Percentiles rank a stretch among this genome's conserved stretches.
Conservation (phyloP, 2,888 invertebrate genomes). For the Ganaspis brasiliensis region DNA sequence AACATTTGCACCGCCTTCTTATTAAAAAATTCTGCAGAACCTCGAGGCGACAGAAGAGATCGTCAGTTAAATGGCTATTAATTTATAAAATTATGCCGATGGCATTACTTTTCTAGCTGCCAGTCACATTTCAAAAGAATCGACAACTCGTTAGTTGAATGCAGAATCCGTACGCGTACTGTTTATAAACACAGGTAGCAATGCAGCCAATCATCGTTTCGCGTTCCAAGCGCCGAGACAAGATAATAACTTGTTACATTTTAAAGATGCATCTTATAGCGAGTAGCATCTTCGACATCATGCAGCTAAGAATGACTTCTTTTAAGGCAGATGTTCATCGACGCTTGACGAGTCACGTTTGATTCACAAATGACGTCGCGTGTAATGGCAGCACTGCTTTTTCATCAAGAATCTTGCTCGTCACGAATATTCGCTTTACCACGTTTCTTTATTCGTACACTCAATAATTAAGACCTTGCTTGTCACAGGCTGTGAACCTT, state of each 20-base stretch:
- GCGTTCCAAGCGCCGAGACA: not conserved
- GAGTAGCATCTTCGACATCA: not conserved
- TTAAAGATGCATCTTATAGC: slow-evolving; percentile 22
- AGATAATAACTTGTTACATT: slow-evolving; percentile 36
- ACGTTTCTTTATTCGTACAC: not conserved
- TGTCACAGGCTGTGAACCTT: too few species aligned
- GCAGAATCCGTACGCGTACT: not conserved
- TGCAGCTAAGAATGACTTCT: slow-evolving; percentile 9
- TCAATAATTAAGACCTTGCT: slow-evolving; percentile 5
- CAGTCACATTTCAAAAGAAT: not conserved
- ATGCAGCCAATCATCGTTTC: slow-evolving; percentile 10
- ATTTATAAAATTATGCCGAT: not conserved
- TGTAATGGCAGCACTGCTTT: slow-evolving; percentile 27
- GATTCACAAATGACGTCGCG: slow-evolving; percentile 53
- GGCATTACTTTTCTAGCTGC: not conserved
- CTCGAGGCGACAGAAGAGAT: slow-evolving; percentile 7
- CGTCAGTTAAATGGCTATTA: not conserved
- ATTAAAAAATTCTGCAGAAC: too few species aligned
- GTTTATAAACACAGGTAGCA: not conserved
- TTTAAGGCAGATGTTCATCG: slow-evolving; percentile 36
- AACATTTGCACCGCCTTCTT: too few species aligned
- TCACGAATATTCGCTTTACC: slow-evolving; percentile 24
- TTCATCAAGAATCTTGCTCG: not conserved
- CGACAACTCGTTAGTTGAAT: not conserved
- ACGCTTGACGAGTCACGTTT: slow-evolving; percentile 58